Base-by-base conservation (phyloP, 2,113 vertebrate genomes). In the Alces alces region DNA sequence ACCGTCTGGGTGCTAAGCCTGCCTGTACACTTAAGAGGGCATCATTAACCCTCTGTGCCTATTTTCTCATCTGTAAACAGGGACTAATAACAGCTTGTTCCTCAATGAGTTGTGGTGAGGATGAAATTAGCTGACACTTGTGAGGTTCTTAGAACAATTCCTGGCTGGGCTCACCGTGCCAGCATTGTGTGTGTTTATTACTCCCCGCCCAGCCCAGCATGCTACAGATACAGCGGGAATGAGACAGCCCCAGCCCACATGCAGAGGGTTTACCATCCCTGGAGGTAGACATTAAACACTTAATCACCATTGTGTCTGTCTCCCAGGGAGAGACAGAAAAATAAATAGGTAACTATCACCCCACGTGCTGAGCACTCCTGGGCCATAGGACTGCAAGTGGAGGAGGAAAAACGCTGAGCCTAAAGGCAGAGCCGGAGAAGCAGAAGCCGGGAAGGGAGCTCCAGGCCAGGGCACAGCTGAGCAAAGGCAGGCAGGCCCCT, bases 211-310 rank as follows among this genome's bases (percentile, higher is more conserved):
- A 9, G 43, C 54, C 30, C 92, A 58, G 86, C 0, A 1, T 12
- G 87, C 43, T 6, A 5, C 70, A 83, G 55, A 78, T 11, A 36
- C 17, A 12, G 16, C 6, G 7, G 89, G 30, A 57, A 47, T 39
- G 12, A 15, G n/a, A 73, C 54, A 93, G 86, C 14, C 86, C 11
- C 70, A 54, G 84, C 91, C 92, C 96, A 94, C 1, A 1, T 33
- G 57, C 82, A 8, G 58, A 33, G 91, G 84, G n/a, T 36, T 93
- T 64, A 28, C 91, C 61, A 61, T 78, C 85, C 80, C 60, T 1
- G 36, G 91, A 91, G 93, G 76, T 88, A 92, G 88, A 85, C 28
- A 43, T 45, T 52, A 88, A 94, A 76, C 64, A 79, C 30, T 16
- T 66, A 85, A 85, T 94, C 66, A 96, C 17, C 58, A 25, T 2